Evolutionary conservation across 2,797 vertebrate species (phyloP).

Genomic region (Anomalospiza imberbis): DNA sequence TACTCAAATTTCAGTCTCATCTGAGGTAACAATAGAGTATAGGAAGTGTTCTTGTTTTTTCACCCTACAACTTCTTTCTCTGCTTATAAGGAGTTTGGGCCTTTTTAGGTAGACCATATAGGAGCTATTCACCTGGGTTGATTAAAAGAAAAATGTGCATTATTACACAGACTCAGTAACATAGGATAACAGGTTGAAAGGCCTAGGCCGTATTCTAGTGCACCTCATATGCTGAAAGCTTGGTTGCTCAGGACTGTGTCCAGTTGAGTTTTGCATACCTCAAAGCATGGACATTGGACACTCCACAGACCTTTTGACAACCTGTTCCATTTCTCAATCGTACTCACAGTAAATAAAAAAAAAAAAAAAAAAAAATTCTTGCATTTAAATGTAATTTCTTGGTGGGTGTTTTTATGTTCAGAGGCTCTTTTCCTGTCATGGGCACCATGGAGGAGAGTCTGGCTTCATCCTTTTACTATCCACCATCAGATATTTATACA

Average conservation of each 20-base stretch:
- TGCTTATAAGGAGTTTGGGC: not conserved
- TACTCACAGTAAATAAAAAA: not conserved
- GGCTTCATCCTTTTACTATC: not conserved
- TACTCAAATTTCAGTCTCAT: not conserved
- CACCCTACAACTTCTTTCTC: not conserved
- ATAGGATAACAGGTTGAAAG: not conserved
- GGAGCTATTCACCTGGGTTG: not conserved
- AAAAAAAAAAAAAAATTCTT: too few species aligned
- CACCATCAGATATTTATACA: not conserved
- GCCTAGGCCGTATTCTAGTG: not conserved
- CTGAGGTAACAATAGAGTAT: not conserved
- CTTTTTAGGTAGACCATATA: not conserved
- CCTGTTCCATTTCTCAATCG: accelerated
- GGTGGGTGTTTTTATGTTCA: accelerated
- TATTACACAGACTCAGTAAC: not conserved
- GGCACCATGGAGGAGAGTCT: not conserved
- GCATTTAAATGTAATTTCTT: not conserved
- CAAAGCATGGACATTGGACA: not conserved
- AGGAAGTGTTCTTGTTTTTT: not conserved
- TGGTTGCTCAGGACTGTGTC: not conserved
- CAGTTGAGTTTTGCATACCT: not conserved
- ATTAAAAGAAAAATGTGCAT: not conserved
- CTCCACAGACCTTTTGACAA: not conserved
- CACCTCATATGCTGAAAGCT: not conserved
- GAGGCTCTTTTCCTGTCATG: not conserved